Evolutionary conservation across 2,113 vertebrate genomes (phyloP).

Genomic region (Tachuris rubrigastra): DNA sequence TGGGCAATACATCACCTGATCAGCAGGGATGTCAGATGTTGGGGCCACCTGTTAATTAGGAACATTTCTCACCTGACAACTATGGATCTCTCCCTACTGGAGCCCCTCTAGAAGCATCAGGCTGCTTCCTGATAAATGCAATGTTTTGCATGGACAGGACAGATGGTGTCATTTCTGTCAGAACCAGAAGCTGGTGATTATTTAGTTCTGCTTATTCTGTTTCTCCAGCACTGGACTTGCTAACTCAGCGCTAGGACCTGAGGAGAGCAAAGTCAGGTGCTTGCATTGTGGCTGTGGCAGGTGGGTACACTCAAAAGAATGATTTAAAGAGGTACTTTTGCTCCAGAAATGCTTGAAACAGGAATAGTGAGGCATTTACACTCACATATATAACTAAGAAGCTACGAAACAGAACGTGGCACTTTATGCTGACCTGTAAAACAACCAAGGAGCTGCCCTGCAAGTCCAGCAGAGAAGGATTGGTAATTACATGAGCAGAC

Average conservation of each 20-base stretch:
- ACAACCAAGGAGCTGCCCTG: not conserved
- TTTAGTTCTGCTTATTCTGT: not conserved
- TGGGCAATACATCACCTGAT: not conserved
- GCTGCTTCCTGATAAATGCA: not conserved
- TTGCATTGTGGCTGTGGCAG: not conserved
- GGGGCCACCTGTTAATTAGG: not conserved
- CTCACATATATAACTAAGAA: not conserved
- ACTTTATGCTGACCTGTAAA: not conserved
- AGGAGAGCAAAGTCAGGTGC: not conserved
- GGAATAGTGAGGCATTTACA: not conserved
- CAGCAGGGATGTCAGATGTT: not conserved
- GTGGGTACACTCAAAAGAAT: not conserved
- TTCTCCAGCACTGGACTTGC: not conserved
- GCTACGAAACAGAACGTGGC: not conserved
- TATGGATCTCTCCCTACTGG: not conserved
- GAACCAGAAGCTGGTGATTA: not conserved
- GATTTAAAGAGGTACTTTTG: not conserved
- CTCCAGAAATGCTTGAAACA: not conserved
- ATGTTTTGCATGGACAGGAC: not conserved
- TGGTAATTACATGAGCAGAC: not conserved
- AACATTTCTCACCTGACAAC: not conserved
- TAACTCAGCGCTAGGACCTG: not conserved
- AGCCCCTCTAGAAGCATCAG: not conserved
- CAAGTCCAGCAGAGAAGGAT: not conserved
- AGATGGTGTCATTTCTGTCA: not conserved